These are phyloP conservation scores for Oscarella lobularis DNA, from an alignment of 37 sponge, comb jelly and placozoan species.

Conservation along the genomic window DNA sequence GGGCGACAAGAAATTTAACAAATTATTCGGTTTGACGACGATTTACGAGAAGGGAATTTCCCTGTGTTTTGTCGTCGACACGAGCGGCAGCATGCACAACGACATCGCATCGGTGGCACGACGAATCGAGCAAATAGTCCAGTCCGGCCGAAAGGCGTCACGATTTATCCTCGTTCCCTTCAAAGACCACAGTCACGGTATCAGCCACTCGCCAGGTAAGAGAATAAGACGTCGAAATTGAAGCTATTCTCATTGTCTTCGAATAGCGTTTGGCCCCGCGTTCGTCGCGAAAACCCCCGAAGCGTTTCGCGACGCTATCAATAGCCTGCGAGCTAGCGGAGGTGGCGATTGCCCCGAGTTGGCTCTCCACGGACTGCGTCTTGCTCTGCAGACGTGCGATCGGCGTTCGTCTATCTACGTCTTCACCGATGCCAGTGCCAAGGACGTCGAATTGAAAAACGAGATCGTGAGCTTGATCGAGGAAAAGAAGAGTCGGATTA, in stretches of 20 bases:
- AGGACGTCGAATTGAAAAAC: not conserved
- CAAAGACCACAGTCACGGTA: not conserved
- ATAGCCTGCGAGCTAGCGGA: constrained; percentile 1
- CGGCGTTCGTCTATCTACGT: constrained; percentile 2
- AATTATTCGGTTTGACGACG: not conserved
- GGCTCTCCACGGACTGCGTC: constrained; percentile 2
- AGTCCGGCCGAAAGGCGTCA: not conserved
- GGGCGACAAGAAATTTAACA: not conserved
- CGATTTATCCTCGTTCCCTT: not conserved
- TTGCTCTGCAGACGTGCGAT: not conserved
- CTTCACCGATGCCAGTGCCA: constrained; percentile 13
- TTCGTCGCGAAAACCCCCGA: not conserved
- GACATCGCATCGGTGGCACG: not conserved
- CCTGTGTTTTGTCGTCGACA: constrained; percentile 1
- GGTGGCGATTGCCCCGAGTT: constrained; percentile 20
- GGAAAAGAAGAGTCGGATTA: not conserved
- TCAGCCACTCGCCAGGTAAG: not conserved
- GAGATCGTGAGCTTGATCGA: not conserved
- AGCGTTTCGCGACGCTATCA: not conserved
- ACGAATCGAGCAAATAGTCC: not conserved
- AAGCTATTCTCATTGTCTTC: too few species aligned
- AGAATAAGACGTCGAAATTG: not conserved
- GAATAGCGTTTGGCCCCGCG: not conserved
- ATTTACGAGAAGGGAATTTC: not conserved
- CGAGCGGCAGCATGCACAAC: not conserved